Evolutionary conservation across 2,888 invertebrate species (phyloP), one percentile per base, ranked within the genome.

Genomic region (Hirtodrosophila duncani): DNA sequence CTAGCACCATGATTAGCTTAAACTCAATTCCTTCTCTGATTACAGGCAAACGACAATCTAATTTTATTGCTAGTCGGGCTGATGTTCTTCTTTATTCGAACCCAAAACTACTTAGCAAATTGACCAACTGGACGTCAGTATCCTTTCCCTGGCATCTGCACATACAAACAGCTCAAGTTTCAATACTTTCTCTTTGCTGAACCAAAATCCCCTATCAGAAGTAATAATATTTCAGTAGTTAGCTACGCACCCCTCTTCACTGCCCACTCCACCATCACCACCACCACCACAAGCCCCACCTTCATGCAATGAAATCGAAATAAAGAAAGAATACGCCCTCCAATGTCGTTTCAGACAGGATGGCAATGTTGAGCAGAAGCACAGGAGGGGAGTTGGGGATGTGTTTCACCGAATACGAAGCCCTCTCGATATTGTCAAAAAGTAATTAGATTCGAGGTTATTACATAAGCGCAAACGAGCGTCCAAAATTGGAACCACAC

Each of bases 401-500:
- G 14, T 16, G 34, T 23, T 13, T 17, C n/a, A n/a, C n/a, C n/a
- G n/a, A n/a, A n/a, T n/a, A n/a, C 29, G 27, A 21, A 21, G 36
- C 55, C 43, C 51, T 29, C 55, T 59, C 38, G 62, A 75, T 51
- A 69, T 77, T 75, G 71, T 83, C 74, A 65, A 67, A 77, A 83
- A 69, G 81, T 82, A 82, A 83, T 83, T 82, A 82, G 83, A 81
- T 82, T 83, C 66, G 60, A 75, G 62, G 79, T 63, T 77, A 77
- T 83, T 79, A 74, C 64, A 68, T 66, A 79, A 81, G 67, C 74
- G 61, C 67, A 65, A 82, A 65, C 66, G 64, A 65, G 56, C 55
- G 58, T 51, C 60, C 66, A 52, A 56, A 63, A 57, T 61, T 60
- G 60, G 42, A 33, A 36, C 24, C 39, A 30, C 43, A 31, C 29